Evolutionary conservation across 2,888 invertebrate genomes (phyloP), one percentile per base, ranked within the genome.

Genomic region (Bedellia somnulentella): DNA sequence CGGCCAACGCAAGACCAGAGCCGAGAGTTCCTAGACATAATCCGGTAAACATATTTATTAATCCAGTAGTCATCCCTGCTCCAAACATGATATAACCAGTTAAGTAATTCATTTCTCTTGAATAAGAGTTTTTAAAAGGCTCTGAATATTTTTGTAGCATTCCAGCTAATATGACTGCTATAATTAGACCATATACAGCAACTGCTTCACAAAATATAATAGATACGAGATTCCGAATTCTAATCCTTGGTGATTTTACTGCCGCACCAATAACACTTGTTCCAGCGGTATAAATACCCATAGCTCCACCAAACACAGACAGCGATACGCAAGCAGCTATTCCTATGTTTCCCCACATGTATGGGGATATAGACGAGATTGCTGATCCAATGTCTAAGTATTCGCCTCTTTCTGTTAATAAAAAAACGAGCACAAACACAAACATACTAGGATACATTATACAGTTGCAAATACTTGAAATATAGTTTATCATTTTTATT

Each of bases 201-300:
- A 95, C 94, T 41, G 95, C 95, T 70, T 95, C 95, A 55, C 94
- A 95, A 76, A 95, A 95, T 57, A 95, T 95, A 40, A 95, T 92
- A 10, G 93, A 93, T 47, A 95, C 92, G 43, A 95, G 80, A 67
- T 95, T 95, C 64, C 94, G 95, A 6, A 94, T 95, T 60, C 93
- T 89, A 53, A 95, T 95, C 40, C 94, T 77, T 1, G 94, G 94
- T 6, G 93, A 90, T 62, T 92, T 93, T 0, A 95, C 93, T 46
- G 94, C 94, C 34, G 87, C 94, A 31, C 95, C 94, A 33, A 93
- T 77, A 48, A 94, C 93, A 44, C 89, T 90, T 12, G 87, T 85
- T 25, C 93, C 93, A 3, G 93, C 93, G 13, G 92, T 91, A 60
- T 90, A 88, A 42, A 95, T 95, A 27, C 95, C 95, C 85, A 88